Conservation (phyloP, 2,113 vertebrate species). For the Ictalurus punctatus region DNA sequence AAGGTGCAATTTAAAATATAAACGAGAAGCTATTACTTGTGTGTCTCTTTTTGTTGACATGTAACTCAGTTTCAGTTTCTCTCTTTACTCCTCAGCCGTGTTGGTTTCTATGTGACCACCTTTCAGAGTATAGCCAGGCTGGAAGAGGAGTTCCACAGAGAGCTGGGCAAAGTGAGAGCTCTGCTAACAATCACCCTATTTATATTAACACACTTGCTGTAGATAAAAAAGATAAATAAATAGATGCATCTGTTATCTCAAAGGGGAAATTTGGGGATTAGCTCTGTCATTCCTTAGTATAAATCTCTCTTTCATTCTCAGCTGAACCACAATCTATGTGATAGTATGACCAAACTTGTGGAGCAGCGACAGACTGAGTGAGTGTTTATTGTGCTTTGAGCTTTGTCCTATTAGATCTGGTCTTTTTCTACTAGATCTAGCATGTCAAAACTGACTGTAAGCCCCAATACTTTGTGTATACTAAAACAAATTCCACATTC, state of each 20-base stretch:
- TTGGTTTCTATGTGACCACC: slow-evolving; percentile 94
- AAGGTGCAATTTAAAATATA: neutral
- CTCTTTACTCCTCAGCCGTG: slow-evolving; percentile 75
- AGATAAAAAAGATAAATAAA: neutral
- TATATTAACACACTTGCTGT: neutral
- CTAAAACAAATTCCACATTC: slow-evolving; percentile 34
- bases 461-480: neutral
- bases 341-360: slow-evolving; percentile 89
- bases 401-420: slow-evolving; percentile 2
- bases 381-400: slow-evolving; percentile 46
- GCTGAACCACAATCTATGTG: slow-evolving; percentile 91
- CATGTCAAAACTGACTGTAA: neutral
- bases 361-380: slow-evolving; percentile 78
- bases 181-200: neutral
- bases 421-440: neutral
- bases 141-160: slow-evolving; percentile 95
- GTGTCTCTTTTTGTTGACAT: neutral
- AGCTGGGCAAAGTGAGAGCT: slow-evolving; percentile 87
- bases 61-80: neutral
- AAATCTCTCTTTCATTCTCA: slow-evolving; percentile 59
- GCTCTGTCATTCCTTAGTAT: neutral
- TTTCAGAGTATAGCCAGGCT: slow-evolving; percentile 92
- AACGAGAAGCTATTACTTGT: neutral
- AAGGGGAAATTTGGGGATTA: neutral
- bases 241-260: neutral